These are phyloP conservation scores for Chamaedrilus cognettii DNA, from an alignment of 2,888 invertebrate genomes.

Conservation along the genomic window DNA sequence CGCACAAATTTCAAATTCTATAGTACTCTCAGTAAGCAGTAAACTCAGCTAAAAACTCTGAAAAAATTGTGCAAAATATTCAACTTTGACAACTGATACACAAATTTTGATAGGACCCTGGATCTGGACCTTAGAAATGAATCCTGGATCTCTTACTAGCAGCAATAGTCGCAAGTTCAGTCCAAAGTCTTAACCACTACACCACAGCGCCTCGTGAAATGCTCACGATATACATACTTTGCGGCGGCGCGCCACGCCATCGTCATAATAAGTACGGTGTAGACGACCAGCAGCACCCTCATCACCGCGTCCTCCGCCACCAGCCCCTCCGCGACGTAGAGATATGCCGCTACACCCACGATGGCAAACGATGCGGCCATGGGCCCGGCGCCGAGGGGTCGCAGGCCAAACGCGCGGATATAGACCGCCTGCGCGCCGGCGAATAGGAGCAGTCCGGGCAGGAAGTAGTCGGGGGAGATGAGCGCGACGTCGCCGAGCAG, in stretches of 20 bases:
- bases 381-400: constrained; percentile 5
- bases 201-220: too few species aligned
- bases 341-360: not conserved
- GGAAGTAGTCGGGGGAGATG: not conserved
- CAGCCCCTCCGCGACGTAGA: constrained; percentile 4
- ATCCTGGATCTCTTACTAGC: too few species aligned
- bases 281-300: not conserved
- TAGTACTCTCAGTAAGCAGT: too few species aligned
- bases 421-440: constrained; percentile 11
- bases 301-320: not conserved
- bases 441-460: constrained; percentile 2
- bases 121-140: too few species aligned
- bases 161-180: too few species aligned
- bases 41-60: too few species aligned
- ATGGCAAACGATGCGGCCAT: constrained; percentile 7
- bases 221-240: too few species aligned
- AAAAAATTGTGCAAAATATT: too few species aligned
- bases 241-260: constrained; percentile 22
- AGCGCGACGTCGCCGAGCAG: constrained; percentile 9
- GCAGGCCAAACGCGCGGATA: constrained; percentile 12
- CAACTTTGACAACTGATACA: too few species aligned
- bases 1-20: too few species aligned
- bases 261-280: constrained; percentile 7
- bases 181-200: too few species aligned
- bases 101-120: too few species aligned